Conservation (phyloP, 2,113 vertebrate species). For the Amia ocellicauda region DNA sequence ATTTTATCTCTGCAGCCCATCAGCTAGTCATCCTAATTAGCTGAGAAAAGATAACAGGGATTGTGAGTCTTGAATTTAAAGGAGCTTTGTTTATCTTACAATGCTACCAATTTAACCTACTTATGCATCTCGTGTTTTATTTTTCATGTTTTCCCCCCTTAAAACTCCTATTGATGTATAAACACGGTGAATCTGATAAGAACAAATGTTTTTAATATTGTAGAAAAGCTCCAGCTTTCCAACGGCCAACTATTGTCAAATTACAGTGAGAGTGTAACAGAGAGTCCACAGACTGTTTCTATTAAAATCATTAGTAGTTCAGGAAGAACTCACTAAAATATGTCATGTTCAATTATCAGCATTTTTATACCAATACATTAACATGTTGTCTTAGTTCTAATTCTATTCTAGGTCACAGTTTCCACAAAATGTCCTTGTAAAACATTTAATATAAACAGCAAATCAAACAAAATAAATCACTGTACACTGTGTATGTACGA, state of each 20-base stretch:
- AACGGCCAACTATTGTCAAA: too few species aligned
- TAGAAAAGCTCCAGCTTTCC: background rate
- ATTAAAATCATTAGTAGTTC: too few species aligned
- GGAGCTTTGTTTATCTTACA: slow-evolving; percentile 3
- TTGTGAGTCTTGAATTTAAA: slow-evolving; percentile 6
- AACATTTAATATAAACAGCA: too few species aligned
- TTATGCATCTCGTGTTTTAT: background rate
- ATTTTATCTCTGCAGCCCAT: slow-evolving; percentile 4
- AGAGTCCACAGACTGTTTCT: too few species aligned
- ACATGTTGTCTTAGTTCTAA: too few species aligned
- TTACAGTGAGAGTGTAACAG: too few species aligned
- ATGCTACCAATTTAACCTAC: background rate
- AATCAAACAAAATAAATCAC: too few species aligned
- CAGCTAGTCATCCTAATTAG: slow-evolving; percentile 3
- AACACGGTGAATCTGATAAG: background rate
- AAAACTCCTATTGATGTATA: background rate
- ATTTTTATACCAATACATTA: too few species aligned
- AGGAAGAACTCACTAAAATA: too few species aligned
- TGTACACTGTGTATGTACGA: background rate
- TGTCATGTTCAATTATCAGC: background rate
- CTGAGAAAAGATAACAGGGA: slow-evolving; percentile 3
- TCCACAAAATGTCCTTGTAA: too few species aligned
- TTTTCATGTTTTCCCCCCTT: background rate
- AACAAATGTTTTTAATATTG: background rate
- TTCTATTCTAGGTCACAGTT: too few species aligned